Base-by-base conservation (phyloP, 1,140 invertebrate species). In the Drosophila repleta region DNA sequence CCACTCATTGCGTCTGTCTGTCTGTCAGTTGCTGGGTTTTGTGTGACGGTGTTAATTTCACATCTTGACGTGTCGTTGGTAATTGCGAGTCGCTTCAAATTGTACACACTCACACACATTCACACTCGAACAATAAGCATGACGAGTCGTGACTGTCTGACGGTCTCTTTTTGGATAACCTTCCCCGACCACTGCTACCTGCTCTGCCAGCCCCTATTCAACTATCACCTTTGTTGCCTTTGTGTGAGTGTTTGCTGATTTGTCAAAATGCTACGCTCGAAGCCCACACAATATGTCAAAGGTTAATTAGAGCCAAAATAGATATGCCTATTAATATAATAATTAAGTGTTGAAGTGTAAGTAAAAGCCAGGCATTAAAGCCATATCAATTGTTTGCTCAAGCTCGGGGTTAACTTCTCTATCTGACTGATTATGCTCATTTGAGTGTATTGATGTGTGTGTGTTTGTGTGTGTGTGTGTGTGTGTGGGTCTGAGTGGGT, bases 41-140 rank as follows among this genome's bases (percentile, higher is more conserved):
- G 83, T 83, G 83, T 88, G 83, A 87, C 83, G 83, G 83, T 88
- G 83, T 88, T 88, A 88, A 88, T 88, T 88, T 88, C 83, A 83
- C 83, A 88, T 89, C 83, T 88, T 88, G 83, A 88, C 83, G 83
- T 88, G 83, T 88, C 76, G 83, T 89, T 88, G 83, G 83, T 89
- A 88, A 88, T 88, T 88, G 83, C 76, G 79, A 88, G 79, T 83
- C 81, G 83, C 83, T 79, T 76, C 64, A 88, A 83, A 88, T 79
- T 88, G 83, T 87, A 88, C 57, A 63, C 65, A 66, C 74, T 75
- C 49, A 65, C 55, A 69, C 35, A 53, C 20, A 48, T 20, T 48
- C 58, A 21, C 51, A 32, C 20, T 49, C 15, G n/a, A n/a, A 43
- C 61, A 53, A 55, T 46, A 4, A 67, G 62, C 70, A 84, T 73